Base-by-base conservation (phyloP, 2,888 invertebrate genomes). In the Epistrophella euchroma region DNA sequence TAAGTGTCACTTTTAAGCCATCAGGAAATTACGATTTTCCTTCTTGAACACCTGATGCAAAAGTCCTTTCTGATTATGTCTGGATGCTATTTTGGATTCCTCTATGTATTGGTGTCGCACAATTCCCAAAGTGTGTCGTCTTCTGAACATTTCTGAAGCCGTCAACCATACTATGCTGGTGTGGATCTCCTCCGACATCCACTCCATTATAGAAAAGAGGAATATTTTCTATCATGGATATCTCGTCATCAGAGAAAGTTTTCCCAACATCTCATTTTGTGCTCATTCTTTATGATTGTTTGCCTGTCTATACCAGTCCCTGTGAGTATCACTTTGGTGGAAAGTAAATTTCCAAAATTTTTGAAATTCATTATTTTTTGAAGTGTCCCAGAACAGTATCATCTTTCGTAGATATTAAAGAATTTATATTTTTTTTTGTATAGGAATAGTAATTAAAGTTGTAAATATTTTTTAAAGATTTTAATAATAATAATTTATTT, bases 1-100 rank as follows among this genome's bases (percentile, higher is more conserved):
- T 88, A 88, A 88, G 88, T 88, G 88, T 88, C 88, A 88, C 88
- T 88, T 88, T 86, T 87, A 88, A 88, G 80, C 88, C 88, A 88
- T 88, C 88, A 86, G 88, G 88, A 88, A 88, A 88, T 88, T 88
- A 88, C 88, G 88, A 88, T 88, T 88, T 87, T 88, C 88, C 85
- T 86, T 83, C 80, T 70, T 75, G 78, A 88, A 86, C 88, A 88
- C 88, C 88, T 88, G 88, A 88, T 88, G 85, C 88, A 80, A 79
- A 71, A 79, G 79, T 85, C 85, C 83, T 83, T 62, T 87, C 72
- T 75, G 87, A 87, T 86, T 86, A 86, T 78, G 86, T 86, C 82
- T 32, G 4, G 2, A 25, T 86, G 82, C 70, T 82, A 78, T 86
- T 82, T 82, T 52, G 74, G 82, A 82, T 82, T 71, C 64, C 74